phyloP scores from a whole-genome alignment of 2,113 vertebrate genomes.

The Leucosticte australis region DNA sequence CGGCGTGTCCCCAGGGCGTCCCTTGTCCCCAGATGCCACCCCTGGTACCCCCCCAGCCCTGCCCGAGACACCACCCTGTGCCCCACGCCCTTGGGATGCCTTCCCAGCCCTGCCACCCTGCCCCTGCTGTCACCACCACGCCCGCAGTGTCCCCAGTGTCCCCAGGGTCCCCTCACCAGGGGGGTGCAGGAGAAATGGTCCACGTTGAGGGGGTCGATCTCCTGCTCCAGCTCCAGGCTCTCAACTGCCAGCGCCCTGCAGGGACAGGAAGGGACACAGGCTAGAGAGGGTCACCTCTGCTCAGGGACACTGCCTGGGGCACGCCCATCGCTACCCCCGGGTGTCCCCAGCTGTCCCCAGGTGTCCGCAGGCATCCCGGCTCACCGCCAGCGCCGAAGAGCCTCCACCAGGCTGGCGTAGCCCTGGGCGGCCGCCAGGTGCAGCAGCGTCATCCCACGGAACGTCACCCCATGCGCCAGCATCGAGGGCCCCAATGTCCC shows the following conservation, averaged over 20 bases:
- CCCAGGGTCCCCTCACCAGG: slow-evolving; percentile 64
- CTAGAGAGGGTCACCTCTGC: background rate
- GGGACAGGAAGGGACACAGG: background rate
- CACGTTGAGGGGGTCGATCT: slow-evolving; percentile 91
- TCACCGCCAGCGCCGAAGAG: background rate
- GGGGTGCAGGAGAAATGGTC: slow-evolving; percentile 96
- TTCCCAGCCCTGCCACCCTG: background rate
- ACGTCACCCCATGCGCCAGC: background rate
- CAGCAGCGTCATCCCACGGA: background rate
- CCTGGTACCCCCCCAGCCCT: no score
- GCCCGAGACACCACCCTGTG: no score
- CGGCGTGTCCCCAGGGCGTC: accelerated
- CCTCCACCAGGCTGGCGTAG: background rate
- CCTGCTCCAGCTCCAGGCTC: slow-evolving; percentile 81
- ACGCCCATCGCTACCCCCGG: no score
- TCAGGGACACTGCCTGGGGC: accelerated
- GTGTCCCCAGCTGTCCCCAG: background rate
- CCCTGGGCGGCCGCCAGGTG: background rate
- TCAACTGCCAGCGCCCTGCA: background rate
- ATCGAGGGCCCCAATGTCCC: background rate
- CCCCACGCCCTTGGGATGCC: accelerated
- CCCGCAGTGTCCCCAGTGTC: background rate
- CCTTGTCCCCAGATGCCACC: accelerated
- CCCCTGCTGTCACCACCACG: background rate
- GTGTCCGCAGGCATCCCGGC: background rate